Evolutionary conservation across 1,140 invertebrate species (phyloP).

Genomic region (Ceratosolen fusciceps): DNA sequence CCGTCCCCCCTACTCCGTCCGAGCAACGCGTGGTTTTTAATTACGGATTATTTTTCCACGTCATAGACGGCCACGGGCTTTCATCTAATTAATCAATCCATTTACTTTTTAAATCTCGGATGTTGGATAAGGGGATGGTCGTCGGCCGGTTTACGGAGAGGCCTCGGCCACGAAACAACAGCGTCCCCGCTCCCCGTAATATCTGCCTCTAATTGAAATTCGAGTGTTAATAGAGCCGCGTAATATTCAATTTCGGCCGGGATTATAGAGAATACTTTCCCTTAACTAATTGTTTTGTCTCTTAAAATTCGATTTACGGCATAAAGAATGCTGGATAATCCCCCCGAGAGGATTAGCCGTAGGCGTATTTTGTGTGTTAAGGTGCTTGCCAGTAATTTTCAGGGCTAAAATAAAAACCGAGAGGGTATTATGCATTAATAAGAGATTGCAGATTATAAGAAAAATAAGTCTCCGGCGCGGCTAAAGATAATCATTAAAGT

Average conservation of each 20-base stretch:
- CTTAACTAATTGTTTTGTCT: background rate
- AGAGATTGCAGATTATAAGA: background rate
- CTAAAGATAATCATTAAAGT: background rate
- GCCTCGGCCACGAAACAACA: background rate
- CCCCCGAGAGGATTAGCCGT: too few species aligned
- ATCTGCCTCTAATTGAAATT: slow-evolving; percentile 10
- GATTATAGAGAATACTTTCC: background rate
- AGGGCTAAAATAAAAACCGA: background rate
- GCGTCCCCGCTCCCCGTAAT: background rate
- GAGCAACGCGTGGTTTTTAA: background rate
- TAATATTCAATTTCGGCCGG: background rate
- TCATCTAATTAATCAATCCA: slow-evolving; percentile 21
- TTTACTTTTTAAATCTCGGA: slow-evolving; percentile 6
- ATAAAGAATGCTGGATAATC: background rate
- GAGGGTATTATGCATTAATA: too few species aligned
- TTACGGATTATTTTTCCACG: slow-evolving; percentile 2
- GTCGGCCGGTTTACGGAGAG: background rate
- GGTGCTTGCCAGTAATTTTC: background rate
- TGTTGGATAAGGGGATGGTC: background rate
- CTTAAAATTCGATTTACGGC: background rate
- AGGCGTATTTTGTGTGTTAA: background rate
- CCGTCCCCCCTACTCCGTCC: background rate
- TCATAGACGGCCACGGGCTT: background rate
- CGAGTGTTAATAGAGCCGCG: background rate
- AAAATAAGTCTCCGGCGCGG: background rate